These are phyloP conservation scores for Meiosimyza platycephala DNA, from an alignment of 2,888 invertebrate genomes.

Conservation along the genomic window DNA sequence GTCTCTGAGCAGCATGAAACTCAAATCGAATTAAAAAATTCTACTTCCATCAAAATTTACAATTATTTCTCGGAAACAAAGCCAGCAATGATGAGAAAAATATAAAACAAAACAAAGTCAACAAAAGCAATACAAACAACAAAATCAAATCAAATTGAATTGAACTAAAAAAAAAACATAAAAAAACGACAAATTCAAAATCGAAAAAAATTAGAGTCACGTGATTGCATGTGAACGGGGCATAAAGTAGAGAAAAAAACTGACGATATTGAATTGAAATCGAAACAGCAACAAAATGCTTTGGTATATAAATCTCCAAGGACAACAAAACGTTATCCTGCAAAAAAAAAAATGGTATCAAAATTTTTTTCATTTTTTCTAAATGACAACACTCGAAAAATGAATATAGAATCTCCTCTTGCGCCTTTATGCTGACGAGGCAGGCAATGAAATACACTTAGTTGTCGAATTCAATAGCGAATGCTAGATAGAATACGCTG, in stretches of 20 bases:
- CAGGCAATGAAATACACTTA: background rate
- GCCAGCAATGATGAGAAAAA: background rate
- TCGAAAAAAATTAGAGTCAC: conserved; percentile 2
- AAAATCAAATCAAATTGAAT: conserved; percentile 42
- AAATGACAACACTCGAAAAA: background rate
- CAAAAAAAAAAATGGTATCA: background rate
- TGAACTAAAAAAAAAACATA: conserved; percentile 14
- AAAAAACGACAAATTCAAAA: conserved; percentile 6
- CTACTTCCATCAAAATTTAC: no score
- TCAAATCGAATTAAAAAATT: background rate
- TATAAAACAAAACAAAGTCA: conserved; percentile 16
- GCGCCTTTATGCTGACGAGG: no score
- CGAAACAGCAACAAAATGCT: background rate
- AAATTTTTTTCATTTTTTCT: background rate
- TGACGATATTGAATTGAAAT: background rate
- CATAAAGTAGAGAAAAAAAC: background rate
- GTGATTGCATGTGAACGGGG: background rate
- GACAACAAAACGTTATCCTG: conserved; percentile 1
- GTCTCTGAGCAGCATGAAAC: background rate
- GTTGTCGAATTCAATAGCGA: conserved; percentile 12
- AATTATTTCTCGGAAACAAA: background rate
- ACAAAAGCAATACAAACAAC: conserved; percentile 31
- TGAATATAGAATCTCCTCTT: background rate
- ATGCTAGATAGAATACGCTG: no score
- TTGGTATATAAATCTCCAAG: background rate